phyloP scores from a whole-genome alignment of 2,113 vertebrate genomes.

The Pyxicephalus adspersus region DNA sequence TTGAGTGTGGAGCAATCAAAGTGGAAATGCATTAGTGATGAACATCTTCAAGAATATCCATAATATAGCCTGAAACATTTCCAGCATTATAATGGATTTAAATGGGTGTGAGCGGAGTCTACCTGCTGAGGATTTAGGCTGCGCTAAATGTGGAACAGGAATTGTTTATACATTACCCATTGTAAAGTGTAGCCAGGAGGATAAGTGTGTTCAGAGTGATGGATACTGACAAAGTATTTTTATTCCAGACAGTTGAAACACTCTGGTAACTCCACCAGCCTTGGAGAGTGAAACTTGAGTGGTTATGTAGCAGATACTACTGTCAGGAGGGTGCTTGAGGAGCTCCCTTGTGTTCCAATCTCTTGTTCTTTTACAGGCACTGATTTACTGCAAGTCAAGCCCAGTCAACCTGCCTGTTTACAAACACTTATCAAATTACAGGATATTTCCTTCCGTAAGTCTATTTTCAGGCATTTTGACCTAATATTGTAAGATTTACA shows the following conservation, averaged over 20 bases:
- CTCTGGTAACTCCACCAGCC: constrained; percentile 6
- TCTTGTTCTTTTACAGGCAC: too few species aligned
- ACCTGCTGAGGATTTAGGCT: constrained; percentile 30
- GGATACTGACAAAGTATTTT: constrained; percentile 26
- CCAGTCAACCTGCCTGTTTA: too few species aligned
- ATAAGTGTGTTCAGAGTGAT: constrained; percentile 9
- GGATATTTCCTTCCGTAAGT: too few species aligned
- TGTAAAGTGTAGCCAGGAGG: constrained; percentile 38
- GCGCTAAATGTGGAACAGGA: not conserved
- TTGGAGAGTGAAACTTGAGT: constrained; percentile 19
- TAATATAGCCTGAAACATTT: constrained; percentile 13
- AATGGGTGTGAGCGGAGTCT: constrained; percentile 33
- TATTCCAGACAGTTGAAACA: not conserved
- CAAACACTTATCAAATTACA: too few species aligned
- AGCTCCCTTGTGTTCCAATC: not conserved
- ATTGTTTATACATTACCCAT: constrained; percentile 31
- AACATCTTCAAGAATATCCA: constrained; percentile 32
- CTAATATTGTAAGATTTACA: too few species aligned
- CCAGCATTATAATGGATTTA: constrained; percentile 30
- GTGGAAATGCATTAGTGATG: constrained; percentile 41
- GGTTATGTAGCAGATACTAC: constrained; percentile 20
- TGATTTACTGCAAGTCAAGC: too few species aligned
- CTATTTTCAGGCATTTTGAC: too few species aligned
- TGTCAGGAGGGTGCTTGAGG: constrained; percentile 1
- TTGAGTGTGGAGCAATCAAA: constrained; percentile 16